Evolutionary conservation across 2,888 invertebrate species (phyloP).

Genomic region (Spicauda simplicius): DNA sequence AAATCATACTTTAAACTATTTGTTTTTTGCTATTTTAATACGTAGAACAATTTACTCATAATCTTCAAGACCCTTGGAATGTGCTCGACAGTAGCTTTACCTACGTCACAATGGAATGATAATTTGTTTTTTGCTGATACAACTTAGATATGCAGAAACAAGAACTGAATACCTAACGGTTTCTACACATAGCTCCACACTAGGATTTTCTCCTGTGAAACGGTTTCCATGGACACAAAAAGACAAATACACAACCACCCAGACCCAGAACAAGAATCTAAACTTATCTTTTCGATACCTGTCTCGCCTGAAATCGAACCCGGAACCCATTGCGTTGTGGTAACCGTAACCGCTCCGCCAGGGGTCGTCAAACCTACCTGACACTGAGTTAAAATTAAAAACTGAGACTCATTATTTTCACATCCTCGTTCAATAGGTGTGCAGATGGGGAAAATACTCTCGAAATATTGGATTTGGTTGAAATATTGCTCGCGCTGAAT

Average conservation of each 20-base stretch:
- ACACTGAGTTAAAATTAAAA: background rate
- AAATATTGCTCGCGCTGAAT: slow-evolving; percentile 9
- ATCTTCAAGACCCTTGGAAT: slow-evolving; percentile 1
- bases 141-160: slow-evolving; percentile 1
- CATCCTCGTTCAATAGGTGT: slow-evolving; percentile 2
- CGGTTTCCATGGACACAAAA: no score
- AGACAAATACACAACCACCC: no score
- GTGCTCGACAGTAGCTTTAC: background rate
- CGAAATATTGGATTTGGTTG: slow-evolving; percentile 16
- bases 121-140: slow-evolving; percentile 12
- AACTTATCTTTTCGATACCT: no score
- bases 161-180: slow-evolving; percentile 16
- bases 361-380: no score
- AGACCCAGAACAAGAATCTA: no score
- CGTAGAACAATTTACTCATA: background rate
- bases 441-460: slow-evolving; percentile 4
- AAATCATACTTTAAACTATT: background rate
- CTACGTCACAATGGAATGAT: background rate
- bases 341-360: no score
- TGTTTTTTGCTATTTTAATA: background rate
- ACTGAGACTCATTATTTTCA: slow-evolving; percentile 12
- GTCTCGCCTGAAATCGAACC: no score
- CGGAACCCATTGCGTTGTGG: no score
- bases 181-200: no score
- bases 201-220: no score